Conservation (phyloP, 1,140 invertebrate species). For the Hylyphantes graminicola region DNA sequence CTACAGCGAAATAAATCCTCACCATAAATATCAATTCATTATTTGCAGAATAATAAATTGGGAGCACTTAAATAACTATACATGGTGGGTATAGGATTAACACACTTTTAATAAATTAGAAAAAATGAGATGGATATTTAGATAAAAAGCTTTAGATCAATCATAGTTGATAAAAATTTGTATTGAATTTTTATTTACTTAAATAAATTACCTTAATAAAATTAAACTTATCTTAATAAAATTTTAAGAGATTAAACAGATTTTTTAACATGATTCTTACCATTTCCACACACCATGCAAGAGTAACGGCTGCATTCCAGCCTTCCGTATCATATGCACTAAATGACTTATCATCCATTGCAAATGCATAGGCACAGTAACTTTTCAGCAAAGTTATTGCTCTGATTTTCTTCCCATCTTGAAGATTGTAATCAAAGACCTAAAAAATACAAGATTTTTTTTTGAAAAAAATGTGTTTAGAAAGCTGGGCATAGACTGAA, state of each 20-base stretch:
- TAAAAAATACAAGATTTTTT: constrained; percentile 58
- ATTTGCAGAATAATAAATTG: no score
- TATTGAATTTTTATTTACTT: no score
- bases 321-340: constrained; percentile 79
- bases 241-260: not conserved
- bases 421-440: constrained; percentile 72
- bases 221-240: no score
- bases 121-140: no score
- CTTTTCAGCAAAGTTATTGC: constrained; percentile 83
- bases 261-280: constrained; percentile 71
- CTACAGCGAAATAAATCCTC: no score
- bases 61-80: no score
- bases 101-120: no score
- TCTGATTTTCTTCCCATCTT: constrained; percentile 74
- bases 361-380: constrained; percentile 77
- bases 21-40: no score
- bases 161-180: no score
- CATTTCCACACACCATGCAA: constrained; percentile 96
- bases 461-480: not conserved
- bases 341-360: constrained; percentile 63
- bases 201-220: no score
- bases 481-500: not conserved
- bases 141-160: no score
- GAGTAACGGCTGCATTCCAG: constrained; percentile 80
- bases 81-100: no score